Evolutionary conservation across 53 echinoderm and acorn worm species (phyloP).

Genomic region (Paracentrotus lividus): DNA sequence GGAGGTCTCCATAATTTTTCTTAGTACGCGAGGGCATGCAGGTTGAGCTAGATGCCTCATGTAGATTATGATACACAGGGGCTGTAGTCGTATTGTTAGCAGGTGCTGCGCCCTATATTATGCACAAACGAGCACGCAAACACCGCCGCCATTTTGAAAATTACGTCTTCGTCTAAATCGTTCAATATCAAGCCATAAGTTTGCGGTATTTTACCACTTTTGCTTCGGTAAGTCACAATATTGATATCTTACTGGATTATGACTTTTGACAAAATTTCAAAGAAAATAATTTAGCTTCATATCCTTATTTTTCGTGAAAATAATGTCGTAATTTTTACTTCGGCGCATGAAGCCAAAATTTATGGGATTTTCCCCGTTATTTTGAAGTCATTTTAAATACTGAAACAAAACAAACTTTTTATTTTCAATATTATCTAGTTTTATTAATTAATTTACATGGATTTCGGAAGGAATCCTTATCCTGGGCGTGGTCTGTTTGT

Average conservation of each 20-base stretch:
- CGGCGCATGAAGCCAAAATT: not conserved
- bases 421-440: not conserved
- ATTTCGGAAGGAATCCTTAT: not conserved
- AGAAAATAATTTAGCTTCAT: not conserved
- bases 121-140: constrained; percentile 98
- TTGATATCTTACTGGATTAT: not conserved
- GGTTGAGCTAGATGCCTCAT: constrained; percentile 35
- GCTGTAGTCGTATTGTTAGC: constrained; percentile 91
- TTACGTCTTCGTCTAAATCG: constrained; percentile 68
- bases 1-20: constrained; percentile 40
- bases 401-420: not conserved
- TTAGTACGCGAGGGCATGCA: constrained; percentile 35
- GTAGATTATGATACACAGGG: constrained; percentile 62
- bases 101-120: constrained; percentile 88
- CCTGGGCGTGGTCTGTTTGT: constrained; percentile 54
- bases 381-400: not conserved
- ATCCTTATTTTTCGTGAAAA: not conserved
- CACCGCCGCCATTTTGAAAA: constrained; percentile 99
- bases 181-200: constrained; percentile 63
- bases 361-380: constrained; percentile 12
- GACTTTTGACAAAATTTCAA: not conserved
- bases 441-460: not conserved
- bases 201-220: constrained; percentile 66
- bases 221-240: constrained; percentile 67
- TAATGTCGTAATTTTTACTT: not conserved